Percentiles rank a stretch among this genome's conserved stretches.
These are phyloP conservation scores for Microplitis manilae DNA, from an alignment of 2,888 invertebrate species.

Conservation along the genomic window DNA sequence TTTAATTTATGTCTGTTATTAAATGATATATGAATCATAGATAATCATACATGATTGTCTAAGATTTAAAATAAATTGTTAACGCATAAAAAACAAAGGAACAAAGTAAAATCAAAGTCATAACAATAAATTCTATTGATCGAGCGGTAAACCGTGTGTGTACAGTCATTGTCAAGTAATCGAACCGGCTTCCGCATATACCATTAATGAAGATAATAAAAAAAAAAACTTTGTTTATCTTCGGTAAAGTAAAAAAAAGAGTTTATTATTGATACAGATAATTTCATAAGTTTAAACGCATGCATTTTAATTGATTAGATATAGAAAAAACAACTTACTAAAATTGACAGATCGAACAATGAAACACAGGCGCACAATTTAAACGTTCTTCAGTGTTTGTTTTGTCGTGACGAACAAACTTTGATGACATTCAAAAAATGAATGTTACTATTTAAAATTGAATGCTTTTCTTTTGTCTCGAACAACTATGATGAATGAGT, in stretches of 20 bases:
- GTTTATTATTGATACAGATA: not conserved
- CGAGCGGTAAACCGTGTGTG: not conserved
- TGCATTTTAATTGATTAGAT: not conserved
- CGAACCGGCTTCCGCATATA: not conserved
- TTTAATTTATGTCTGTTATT: not conserved
- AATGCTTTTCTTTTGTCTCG: not conserved
- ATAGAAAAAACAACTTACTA: not conserved
- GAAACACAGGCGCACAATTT: not conserved
- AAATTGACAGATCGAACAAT: conserved; percentile 17
- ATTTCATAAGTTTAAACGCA: not conserved
- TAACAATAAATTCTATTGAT: not conserved
- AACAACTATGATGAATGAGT: conserved; percentile 13
- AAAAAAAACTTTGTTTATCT: not conserved
- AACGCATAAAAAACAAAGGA: conserved; percentile 1
- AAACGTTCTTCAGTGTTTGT: not conserved
- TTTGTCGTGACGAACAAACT: not conserved
- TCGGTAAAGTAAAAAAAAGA: not conserved
- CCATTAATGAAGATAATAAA: not conserved
- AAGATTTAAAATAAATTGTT: not conserved
- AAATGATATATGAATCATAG: not conserved
- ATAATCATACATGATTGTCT: not conserved
- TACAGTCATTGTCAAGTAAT: not conserved
- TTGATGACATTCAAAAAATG: not conserved
- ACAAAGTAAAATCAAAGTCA: not conserved
- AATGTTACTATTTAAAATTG: conserved; percentile 3